Evolutionary conservation across 2,797 vertebrate genomes (phyloP).

Genomic region (Bradypodion pumilum): DNA sequence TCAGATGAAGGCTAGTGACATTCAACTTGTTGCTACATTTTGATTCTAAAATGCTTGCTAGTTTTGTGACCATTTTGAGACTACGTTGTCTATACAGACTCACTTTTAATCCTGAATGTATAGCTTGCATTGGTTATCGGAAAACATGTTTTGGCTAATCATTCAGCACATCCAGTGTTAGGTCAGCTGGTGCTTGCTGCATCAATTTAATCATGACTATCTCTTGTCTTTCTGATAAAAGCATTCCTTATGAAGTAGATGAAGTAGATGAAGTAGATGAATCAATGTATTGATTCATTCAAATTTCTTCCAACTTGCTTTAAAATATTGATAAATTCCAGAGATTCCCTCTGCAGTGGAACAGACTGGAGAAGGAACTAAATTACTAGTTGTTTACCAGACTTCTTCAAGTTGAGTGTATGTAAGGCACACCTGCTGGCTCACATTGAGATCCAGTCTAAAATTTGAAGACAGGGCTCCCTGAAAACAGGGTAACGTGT

Average conservation of each 20-base stretch:
- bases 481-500: background rate
- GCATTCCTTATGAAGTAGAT: background rate
- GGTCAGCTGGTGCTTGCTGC: background rate
- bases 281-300: conserved; percentile 8
- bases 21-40: background rate
- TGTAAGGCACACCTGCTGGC: background rate
- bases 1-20: background rate
- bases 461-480: background rate
- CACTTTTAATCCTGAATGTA: background rate
- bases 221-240: conserved; percentile 19
- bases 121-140: background rate
- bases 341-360: background rate
- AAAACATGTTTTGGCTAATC: background rate
- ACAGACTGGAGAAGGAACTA: no score
- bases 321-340: conserved; percentile 11
- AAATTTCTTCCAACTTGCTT: conserved; percentile 11
- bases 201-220: background rate
- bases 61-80: background rate
- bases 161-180: background rate
- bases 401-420: background rate
- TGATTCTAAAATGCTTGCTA: background rate
- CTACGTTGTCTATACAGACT: background rate
- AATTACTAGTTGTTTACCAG: background rate
- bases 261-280: no score
- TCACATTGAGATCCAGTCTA: background rate